Conservation (phyloP, 2,888 invertebrate genomes). For the Anoplius nigerrimus region DNA sequence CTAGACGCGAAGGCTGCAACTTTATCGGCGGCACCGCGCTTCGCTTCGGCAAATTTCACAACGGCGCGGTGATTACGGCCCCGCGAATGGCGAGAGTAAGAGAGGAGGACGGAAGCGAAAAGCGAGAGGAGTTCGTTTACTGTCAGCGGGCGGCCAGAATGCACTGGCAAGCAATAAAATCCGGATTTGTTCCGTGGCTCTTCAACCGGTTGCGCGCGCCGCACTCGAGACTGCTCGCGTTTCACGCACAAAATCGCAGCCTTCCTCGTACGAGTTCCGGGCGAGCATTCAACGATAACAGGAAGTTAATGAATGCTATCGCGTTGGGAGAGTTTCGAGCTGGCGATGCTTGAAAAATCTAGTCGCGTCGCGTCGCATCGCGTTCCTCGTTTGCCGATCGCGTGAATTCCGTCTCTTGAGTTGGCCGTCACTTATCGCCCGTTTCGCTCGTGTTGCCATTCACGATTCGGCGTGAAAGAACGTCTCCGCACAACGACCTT, state of each 20-base stretch:
- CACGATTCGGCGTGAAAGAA: no score
- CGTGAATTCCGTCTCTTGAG: no score
- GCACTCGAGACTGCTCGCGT: neutral
- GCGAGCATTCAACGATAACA: conserved; percentile 6
- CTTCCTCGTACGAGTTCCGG: conserved; percentile 3
- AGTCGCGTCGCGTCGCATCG: neutral
- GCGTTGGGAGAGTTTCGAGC: conserved; percentile 9
- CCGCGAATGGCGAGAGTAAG: neutral
- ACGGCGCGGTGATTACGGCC: neutral
- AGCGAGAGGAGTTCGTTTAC: conserved; percentile 20
- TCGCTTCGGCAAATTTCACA: neutral
- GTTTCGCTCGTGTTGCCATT: no score
- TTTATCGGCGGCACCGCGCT: neutral
- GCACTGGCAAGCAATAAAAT: conserved; percentile 18
- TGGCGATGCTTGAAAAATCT: neutral
- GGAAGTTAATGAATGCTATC: conserved; percentile 25
- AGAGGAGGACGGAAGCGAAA: neutral
- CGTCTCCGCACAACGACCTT: neutral
- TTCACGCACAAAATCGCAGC: neutral
- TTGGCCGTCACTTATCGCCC: no score
- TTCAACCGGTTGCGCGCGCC: neutral
- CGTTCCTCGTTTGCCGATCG: neutral
- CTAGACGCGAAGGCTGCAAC: neutral
- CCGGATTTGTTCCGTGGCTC: conserved; percentile 18
- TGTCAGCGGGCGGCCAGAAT: conserved; percentile 15